These are phyloP conservation scores for Drusus annulatus DNA, from an alignment of 1,140 invertebrate genomes.

Conservation along the genomic window DNA sequence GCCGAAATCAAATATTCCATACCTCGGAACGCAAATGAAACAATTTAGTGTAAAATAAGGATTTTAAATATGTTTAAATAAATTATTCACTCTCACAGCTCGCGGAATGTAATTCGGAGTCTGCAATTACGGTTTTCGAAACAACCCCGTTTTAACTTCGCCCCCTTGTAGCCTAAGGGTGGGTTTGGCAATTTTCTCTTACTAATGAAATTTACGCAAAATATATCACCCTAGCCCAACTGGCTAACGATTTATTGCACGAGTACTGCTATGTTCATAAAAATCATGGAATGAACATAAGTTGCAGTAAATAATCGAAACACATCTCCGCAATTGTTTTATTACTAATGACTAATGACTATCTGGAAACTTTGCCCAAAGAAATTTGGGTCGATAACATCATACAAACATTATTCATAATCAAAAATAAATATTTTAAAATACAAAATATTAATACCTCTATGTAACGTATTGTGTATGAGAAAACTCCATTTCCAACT, in stretches of 20 bases:
- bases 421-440: too few species aligned
- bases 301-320: background rate
- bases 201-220: constrained; percentile 59
- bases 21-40: constrained; percentile 30
- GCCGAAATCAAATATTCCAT: background rate
- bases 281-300: constrained; percentile 10
- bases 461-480: too few species aligned
- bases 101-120: constrained; percentile 57
- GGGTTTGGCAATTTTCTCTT: constrained; percentile 57
- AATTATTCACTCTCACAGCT: constrained; percentile 55
- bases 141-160: constrained; percentile 13
- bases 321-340: background rate
- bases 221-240: constrained; percentile 56
- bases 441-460: too few species aligned
- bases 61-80: constrained; percentile 58
- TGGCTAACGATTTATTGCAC: constrained; percentile 39
- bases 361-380: background rate
- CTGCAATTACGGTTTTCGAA: constrained; percentile 55
- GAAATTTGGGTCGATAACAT: too few species aligned
- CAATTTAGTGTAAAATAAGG: constrained; percentile 38
- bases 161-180: constrained; percentile 48
- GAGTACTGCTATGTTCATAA: background rate
- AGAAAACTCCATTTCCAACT: too few species aligned
- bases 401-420: too few species aligned
- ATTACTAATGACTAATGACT: background rate